Conservation (phyloP, 1,140 invertebrate genomes). For the Palaemon carinicauda region DNA sequence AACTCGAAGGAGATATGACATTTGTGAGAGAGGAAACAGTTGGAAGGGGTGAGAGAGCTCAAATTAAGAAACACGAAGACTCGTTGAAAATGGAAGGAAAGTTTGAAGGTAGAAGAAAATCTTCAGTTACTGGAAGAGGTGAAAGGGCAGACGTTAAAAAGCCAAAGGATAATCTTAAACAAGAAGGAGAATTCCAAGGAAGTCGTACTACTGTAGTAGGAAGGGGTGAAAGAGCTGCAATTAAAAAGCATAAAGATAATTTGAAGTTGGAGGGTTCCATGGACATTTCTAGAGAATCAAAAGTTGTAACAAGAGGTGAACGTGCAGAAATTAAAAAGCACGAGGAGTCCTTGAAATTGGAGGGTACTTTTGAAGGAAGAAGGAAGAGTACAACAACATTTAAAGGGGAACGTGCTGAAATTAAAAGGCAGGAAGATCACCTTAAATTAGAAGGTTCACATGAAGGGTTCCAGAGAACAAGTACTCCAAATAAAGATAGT, state of each 20-base stretch:
- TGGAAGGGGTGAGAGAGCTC: conserved; percentile 64
- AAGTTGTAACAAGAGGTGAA: conserved; percentile 15
- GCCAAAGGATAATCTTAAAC: conserved; percentile 57
- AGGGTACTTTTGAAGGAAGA: conserved; percentile 64
- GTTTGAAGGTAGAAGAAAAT: conserved; percentile 62
- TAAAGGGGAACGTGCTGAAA: conserved; percentile 60
- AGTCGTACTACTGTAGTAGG: conserved; percentile 8
- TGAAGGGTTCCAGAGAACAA: not conserved
- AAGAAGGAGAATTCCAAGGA: conserved; percentile 63
- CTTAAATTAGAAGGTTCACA: conserved; percentile 66
- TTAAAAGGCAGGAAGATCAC: conserved; percentile 68
- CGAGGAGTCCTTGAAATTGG: conserved; percentile 70
- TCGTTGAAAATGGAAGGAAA: conserved; percentile 67
- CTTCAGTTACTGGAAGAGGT: conserved; percentile 39
- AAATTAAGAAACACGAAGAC: conserved; percentile 67
- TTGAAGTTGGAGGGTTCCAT: conserved; percentile 62
- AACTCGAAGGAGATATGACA: conserved; percentile 65
- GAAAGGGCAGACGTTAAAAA: conserved; percentile 65
- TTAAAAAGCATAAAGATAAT: conserved; percentile 54
- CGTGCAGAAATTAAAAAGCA: conserved; percentile 65
- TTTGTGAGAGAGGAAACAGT: conserved; percentile 62
- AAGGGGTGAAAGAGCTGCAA: conserved; percentile 38
- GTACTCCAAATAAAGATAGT: no score
- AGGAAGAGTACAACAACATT: conserved; percentile 21
- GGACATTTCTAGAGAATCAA: conserved; percentile 57